Evolutionary conservation across 1,140 invertebrate species (phyloP).

Genomic region (Anastrepha obliqua): DNA sequence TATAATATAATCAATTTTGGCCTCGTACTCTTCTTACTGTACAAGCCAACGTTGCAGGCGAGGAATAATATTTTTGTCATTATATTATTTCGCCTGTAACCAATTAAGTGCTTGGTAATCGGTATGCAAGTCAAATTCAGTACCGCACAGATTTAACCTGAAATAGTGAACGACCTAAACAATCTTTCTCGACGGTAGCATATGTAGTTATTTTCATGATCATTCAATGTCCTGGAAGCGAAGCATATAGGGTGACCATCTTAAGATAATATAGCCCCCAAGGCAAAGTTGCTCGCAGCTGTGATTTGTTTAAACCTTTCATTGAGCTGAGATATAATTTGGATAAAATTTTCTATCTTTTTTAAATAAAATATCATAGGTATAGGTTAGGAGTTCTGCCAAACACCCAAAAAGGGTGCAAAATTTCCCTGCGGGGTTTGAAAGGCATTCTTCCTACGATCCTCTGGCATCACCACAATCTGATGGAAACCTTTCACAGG

Average conservation of each 20-base stretch:
- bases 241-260: constrained; percentile 69
- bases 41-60: constrained; percentile 74
- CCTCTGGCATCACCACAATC: neutral
- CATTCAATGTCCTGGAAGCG: constrained; percentile 71
- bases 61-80: constrained; percentile 72
- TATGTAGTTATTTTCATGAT: constrained; percentile 71
- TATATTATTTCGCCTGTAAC: constrained; percentile 69
- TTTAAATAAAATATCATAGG: constrained; percentile 51
- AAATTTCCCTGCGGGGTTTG: neutral
- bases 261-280: constrained; percentile 68
- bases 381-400: neutral
- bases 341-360: constrained; percentile 3
- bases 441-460: neutral
- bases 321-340: neutral
- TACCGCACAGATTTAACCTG: constrained; percentile 75
- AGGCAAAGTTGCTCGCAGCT: constrained; percentile 59
- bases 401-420: neutral
- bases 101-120: constrained; percentile 72
- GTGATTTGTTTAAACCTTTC: constrained; percentile 59
- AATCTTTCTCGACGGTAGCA: constrained; percentile 73
- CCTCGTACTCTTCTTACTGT: constrained; percentile 74
- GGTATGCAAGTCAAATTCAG: constrained; percentile 75
- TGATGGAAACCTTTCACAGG: constrained; percentile 11
- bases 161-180: constrained; percentile 75
- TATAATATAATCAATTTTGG: constrained; percentile 75